Percentiles rank a stretch among this genome's conserved stretches.
Conservation (phyloP, 2,888 invertebrate genomes). For the Melikaiella ostensackeni region DNA sequence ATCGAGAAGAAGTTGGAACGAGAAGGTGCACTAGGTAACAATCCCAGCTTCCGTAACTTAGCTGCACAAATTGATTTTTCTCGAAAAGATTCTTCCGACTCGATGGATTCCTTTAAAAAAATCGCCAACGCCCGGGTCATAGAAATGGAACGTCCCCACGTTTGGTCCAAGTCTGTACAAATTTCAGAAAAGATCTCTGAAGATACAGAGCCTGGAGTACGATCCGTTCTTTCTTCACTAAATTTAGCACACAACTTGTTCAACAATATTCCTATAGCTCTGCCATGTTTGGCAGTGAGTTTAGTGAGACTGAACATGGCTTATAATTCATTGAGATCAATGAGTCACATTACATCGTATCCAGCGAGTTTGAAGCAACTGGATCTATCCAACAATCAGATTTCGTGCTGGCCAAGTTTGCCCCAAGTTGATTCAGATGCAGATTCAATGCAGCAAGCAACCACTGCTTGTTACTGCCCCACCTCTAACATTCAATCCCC, state of each 20-base stretch:
- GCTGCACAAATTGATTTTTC: conserved; percentile 65
- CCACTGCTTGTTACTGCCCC: conserved; percentile 85
- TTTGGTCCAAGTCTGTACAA: conserved; percentile 85
- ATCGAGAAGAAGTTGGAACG: conserved; percentile 64
- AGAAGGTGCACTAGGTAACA: conserved; percentile 67
- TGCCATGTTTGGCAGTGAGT: conserved; percentile 94
- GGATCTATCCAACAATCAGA: conserved; percentile 95
- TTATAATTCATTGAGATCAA: conserved; percentile 86
- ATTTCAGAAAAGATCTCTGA: conserved; percentile 83
- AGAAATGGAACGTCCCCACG: conserved; percentile 86
- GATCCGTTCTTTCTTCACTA: conserved; percentile 85
- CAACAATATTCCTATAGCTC: conserved; percentile 89
- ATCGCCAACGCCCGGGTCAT: conserved; percentile 75
- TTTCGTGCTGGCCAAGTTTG: conserved; percentile 92
- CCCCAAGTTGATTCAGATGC: conserved; percentile 81
- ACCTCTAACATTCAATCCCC: conserved; percentile 70
- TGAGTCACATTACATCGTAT: conserved; percentile 87
- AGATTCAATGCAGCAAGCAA: conserved; percentile 83
- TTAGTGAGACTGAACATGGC: conserved; percentile 94
- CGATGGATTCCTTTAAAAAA: conserved; percentile 73
- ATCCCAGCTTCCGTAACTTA: conserved; percentile 68
- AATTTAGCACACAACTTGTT: conserved; percentile 96
- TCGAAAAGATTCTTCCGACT: conserved; percentile 72
- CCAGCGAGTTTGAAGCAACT: conserved; percentile 93
- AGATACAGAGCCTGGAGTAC: conserved; percentile 79